Percentiles rank a stretch among this genome's conserved stretches.
phyloP scores from a whole-genome alignment of 2,888 invertebrate species.

The Coelopa pilipes region DNA sequence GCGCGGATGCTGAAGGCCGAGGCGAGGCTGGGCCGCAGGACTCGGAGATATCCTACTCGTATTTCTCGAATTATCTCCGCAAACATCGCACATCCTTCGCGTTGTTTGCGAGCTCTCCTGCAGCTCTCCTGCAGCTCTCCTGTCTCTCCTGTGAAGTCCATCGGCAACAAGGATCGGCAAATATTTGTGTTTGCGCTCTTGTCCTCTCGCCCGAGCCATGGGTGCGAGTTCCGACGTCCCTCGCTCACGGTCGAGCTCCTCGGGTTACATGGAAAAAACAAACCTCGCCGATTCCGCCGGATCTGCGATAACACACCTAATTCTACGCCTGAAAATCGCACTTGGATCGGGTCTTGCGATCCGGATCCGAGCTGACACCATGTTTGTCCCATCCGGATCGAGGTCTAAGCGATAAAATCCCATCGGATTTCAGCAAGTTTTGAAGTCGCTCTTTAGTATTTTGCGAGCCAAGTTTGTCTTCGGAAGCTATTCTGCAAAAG shows the following conservation, averaged over 20 bases:
- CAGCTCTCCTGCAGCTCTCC: neutral
- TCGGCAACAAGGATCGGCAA: neutral
- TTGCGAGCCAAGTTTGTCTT: too few relatives aligned
- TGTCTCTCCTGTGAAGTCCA: conserved; percentile 9
- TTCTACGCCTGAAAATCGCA: neutral
- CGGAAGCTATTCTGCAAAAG: too few relatives aligned
- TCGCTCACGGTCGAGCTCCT: neutral
- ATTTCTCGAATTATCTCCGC: conserved; percentile 25
- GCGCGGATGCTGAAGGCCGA: neutral
- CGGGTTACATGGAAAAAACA: conserved; percentile 4
- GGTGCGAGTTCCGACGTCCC: conserved; percentile 19
- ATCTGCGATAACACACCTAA: neutral
- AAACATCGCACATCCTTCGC: conserved; percentile 27
- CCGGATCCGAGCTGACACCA: neutral
- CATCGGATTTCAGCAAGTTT: too few relatives aligned
- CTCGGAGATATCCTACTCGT: conserved; percentile 4
- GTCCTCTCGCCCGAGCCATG: conserved; percentile 4
- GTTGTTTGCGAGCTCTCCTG: neutral
- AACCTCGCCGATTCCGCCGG: neutral
- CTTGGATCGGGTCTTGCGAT: too few relatives aligned
- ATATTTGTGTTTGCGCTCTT: neutral
- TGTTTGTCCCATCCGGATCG: too few relatives aligned
- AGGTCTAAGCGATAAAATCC: too few relatives aligned
- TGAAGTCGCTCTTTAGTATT: too few relatives aligned
- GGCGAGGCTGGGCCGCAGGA: conserved; percentile 5